phyloP scores from a whole-genome alignment of 2,797 vertebrate genomes.

The Meda fulgida region DNA sequence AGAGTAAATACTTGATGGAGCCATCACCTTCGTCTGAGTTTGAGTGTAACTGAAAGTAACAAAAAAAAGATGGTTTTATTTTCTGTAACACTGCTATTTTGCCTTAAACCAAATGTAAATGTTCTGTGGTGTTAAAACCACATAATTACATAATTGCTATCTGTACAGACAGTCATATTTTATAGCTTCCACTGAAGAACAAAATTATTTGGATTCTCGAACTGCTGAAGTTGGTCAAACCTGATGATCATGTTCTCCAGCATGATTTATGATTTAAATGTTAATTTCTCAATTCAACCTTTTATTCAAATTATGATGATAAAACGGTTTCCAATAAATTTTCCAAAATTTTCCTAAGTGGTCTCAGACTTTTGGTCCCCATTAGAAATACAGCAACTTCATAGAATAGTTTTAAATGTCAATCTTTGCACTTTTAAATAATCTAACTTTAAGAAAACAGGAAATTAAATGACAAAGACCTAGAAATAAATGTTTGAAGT shows the following conservation, averaged over 20 bases:
- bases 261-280: no score
- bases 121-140: background rate
- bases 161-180: background rate
- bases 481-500: slow-evolving; percentile 11
- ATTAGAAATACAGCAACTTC: background rate
- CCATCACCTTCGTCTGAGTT: slow-evolving; percentile 96
- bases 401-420: slow-evolving; percentile 2
- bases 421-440: background rate
- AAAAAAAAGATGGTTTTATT: slow-evolving; percentile 23
- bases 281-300: background rate
- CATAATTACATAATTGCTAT: background rate
- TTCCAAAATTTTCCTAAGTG: background rate
- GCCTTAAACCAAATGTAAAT: background rate
- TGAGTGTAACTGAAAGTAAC: slow-evolving; percentile 84
- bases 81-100: background rate
- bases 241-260: no score
- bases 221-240: no score
- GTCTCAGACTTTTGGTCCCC: background rate
- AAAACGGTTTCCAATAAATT: no score
- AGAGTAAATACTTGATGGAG: slow-evolving; percentile 91
- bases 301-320: background rate
- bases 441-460: background rate
- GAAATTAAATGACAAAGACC: background rate
- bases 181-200: background rate
- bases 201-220: background rate